Evolutionary conservation across 2,888 invertebrate genomes (phyloP).

Genomic region (Scaptodrosophila latifasciaeformis): DNA sequence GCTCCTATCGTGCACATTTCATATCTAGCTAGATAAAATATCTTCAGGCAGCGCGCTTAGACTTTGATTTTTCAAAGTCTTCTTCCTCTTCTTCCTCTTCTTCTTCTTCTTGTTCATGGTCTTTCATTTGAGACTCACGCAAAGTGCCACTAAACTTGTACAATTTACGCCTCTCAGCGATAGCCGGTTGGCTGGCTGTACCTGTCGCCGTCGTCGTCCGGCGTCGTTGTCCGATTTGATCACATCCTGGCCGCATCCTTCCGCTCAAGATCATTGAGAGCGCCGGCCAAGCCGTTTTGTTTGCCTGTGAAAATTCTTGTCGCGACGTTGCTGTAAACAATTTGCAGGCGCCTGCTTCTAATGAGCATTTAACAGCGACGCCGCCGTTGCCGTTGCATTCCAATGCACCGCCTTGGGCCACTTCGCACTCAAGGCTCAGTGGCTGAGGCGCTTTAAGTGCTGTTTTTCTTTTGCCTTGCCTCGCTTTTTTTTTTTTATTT

Average conservation of each 20-base stretch:
- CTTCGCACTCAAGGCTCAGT: slow-evolving; percentile 16
- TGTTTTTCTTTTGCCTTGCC: slow-evolving; percentile 50
- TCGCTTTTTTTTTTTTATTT: slow-evolving; percentile 31
- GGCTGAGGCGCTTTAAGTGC: slow-evolving; percentile 48
- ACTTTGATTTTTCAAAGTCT: slow-evolving; percentile 55
- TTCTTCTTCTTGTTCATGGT: too few relatives aligned
- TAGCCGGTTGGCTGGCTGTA: slow-evolving; percentile 1
- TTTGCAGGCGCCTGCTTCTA: slow-evolving; percentile 71
- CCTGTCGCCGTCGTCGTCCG: slow-evolving; percentile 18
- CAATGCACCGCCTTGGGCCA: slow-evolving; percentile 14
- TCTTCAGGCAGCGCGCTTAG: slow-evolving; percentile 52
- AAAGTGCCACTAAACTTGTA: slow-evolving; percentile 59
- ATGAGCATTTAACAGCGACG: slow-evolving; percentile 66
- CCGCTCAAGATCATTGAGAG: slow-evolving; percentile 30
- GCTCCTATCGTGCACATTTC: neutral
- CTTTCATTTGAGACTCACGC: slow-evolving; percentile 35
- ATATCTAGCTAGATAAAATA: slow-evolving; percentile 37
- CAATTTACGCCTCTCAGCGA: slow-evolving; percentile 53
- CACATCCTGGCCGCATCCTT: slow-evolving; percentile 64
- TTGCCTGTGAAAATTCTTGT: slow-evolving; percentile 72
- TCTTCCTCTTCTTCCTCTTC: too few relatives aligned
- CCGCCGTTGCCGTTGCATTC: slow-evolving; percentile 9
- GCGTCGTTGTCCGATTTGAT: slow-evolving; percentile 28
- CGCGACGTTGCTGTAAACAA: slow-evolving; percentile 71
- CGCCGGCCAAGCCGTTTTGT: slow-evolving; percentile 34